A percentile compares a stretch with the other conserved stretches of the same genome.
Conservation (phyloP, 1,140 invertebrate species). For the Dysdera silvatica region DNA sequence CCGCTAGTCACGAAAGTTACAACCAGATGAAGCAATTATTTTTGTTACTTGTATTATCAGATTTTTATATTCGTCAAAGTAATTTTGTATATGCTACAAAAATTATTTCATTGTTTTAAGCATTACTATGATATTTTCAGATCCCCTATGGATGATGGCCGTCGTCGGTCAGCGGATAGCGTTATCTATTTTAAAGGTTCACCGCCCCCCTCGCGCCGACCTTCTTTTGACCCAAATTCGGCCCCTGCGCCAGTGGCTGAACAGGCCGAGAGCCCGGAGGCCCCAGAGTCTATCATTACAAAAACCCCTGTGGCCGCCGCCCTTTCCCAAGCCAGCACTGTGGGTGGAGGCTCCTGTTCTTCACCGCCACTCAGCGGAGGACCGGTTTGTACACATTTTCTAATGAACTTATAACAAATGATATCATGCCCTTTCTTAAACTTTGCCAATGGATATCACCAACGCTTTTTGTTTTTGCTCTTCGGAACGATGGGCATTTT, state of each 20-base stretch:
- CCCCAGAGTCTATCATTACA: neutral
- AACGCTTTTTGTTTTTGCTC: too few species aligned
- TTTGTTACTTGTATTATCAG: too few species aligned
- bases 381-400: neutral
- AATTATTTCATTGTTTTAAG: too few species aligned
- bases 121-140: too few species aligned
- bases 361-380: conserved; percentile 12
- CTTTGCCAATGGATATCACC: too few species aligned
- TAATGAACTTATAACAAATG: too few species aligned
- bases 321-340: conserved; percentile 22
- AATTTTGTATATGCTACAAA: too few species aligned
- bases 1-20: too few species aligned
- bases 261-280: conserved; percentile 20
- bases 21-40: too few species aligned
- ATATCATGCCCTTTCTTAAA: too few species aligned
- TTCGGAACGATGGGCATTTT: too few species aligned
- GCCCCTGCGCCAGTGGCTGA: conserved; percentile 17
- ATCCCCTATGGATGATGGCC: conserved; percentile 16
- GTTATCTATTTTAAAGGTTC: conserved; percentile 23
- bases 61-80: too few species aligned
- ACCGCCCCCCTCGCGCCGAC: conserved; percentile 18
- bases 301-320: conserved; percentile 22
- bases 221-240: conserved; percentile 14
- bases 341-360: conserved; percentile 19
- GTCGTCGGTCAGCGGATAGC: conserved; percentile 20